Percentiles rank a stretch among this genome's conserved stretches.
These are phyloP conservation scores for Pangasianodon gigas DNA, from an alignment of 2,113 vertebrate species.

Conservation along the genomic window DNA sequence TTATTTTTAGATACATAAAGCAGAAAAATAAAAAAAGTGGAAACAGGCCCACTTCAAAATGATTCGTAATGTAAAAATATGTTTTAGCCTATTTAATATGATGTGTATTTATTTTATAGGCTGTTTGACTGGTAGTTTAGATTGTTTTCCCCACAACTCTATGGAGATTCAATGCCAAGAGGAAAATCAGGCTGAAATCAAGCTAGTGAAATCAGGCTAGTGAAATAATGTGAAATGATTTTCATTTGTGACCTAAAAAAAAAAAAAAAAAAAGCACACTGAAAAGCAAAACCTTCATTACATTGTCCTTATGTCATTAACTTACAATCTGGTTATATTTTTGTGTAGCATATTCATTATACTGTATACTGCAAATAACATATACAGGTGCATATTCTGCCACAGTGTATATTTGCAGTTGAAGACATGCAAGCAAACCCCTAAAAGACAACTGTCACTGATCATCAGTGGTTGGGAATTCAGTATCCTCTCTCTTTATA, in stretches of 20 bases:
- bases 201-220: background rate
- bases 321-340: background rate
- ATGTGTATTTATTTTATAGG: background rate
- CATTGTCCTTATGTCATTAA: background rate
- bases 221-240: background rate
- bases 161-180: background rate
- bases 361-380: background rate
- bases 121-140: background rate
- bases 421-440: background rate
- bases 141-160: background rate
- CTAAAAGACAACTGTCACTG: background rate
- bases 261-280: no score
- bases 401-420: background rate
- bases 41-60: background rate
- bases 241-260: background rate
- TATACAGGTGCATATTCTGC: background rate
- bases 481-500: background rate
- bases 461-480: background rate
- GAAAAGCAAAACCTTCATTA: background rate
- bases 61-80: background rate
- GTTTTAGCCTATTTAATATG: background rate
- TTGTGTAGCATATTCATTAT: background rate
- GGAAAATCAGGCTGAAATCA: background rate
- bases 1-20: background rate
- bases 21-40: background rate